A percentile compares a stretch with the other conserved stretches of the same genome.
Conservation (phyloP, 2,113 vertebrate genomes). For the Hyperopisus bebe region DNA sequence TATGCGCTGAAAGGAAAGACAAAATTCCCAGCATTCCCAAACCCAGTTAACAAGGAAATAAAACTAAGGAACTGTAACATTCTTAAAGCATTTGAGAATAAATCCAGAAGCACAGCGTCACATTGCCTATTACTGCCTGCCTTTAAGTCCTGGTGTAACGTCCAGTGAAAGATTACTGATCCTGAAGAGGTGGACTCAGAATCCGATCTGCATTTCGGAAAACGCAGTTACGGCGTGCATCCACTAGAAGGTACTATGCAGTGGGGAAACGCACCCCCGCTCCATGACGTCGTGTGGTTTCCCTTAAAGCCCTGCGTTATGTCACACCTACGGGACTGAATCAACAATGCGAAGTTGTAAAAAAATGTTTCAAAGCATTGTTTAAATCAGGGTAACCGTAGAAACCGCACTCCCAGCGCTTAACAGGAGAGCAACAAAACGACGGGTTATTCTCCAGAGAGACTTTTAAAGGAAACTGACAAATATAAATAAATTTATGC, state of each 20-base stretch:
- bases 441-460: conserved; percentile 11
- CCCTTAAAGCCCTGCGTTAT: background rate
- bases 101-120: background rate
- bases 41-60: background rate
- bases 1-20: background rate
- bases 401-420: conserved; percentile 28
- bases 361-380: conserved; percentile 4
- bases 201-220: background rate
- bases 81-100: background rate
- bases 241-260: conserved; percentile 24
- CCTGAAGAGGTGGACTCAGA: background rate
- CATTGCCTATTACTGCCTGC: background rate
- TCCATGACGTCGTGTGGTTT: background rate
- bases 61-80: background rate
- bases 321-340: conserved; percentile 5
- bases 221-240: background rate
- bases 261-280: background rate
- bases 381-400: conserved; percentile 25
- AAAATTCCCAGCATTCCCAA: background rate
- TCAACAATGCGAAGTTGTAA: background rate
- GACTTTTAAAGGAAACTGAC: conserved; percentile 17
- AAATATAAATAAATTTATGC: conserved; percentile 46
- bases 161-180: background rate
- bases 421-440: conserved; percentile 16
- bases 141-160: background rate